Base-by-base conservation (phyloP, 2,888 invertebrate species). In the Hecatera dysodea region DNA sequence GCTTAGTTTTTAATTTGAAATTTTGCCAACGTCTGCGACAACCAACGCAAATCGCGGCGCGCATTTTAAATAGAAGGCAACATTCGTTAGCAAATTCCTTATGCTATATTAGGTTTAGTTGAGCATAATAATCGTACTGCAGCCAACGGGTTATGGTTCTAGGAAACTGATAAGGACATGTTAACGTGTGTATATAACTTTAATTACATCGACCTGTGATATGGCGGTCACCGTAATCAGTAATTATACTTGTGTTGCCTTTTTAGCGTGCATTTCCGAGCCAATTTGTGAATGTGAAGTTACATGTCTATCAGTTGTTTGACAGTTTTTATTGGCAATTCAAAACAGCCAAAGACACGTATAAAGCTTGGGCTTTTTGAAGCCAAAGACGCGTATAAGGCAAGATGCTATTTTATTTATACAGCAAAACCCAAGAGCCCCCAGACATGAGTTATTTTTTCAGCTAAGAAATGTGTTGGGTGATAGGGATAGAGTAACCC, bases 1-100 rank as follows among this genome's bases (percentile, higher is more conserved):
- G 72, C 77, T 82, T 78, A 75, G 72, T 73, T 84, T 80, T 78
- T 78, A 75, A 86, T 86, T 89, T 89, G 82, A 88, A 85, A 88
- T 87, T 85, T 88, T 87, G 85, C 85, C 84, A 84, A 74, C 85
- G 83, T 83, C 64, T 74, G 73, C 66, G 83, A 77, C 83, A 69
- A 80, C 59, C 79, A 75, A 68, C 64, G 73, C 65, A 70, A 66
- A 75, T 69, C 80, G 79, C 75, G 86, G 53, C 69, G 61, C 75
- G 87, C 84, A 88, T 88, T 81, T 78, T 86, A 87, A 87, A 65
- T 72, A 84, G 71, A 9, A 19, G 22, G 42, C 65, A 70, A 81
- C 73, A 77, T 83, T 83, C 80, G 81, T 84, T 85, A 84, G 83
- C 78, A 71, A 87, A 90, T 88, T 87, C 89, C 86, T 76, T 74